Percentiles rank a stretch among this genome's conserved stretches.
Evolutionary conservation across 2,888 invertebrate genomes (phyloP).

Genomic region (Noctua janthe): DNA sequence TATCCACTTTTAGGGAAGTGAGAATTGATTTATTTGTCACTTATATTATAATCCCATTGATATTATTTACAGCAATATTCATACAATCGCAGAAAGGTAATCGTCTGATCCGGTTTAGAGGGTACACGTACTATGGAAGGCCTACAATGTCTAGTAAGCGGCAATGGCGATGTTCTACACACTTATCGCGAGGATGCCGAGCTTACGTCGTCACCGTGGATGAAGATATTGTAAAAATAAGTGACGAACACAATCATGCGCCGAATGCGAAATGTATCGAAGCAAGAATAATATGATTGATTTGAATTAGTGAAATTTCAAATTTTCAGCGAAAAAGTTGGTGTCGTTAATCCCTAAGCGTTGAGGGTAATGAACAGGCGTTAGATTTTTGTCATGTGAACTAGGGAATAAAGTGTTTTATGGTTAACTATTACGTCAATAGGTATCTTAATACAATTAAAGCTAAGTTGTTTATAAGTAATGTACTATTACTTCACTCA

Average conservation of each 20-base stretch:
- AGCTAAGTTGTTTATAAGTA: neutral
- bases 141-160: conserved; percentile 59
- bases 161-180: conserved; percentile 80
- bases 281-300: neutral
- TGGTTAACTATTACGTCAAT: neutral
- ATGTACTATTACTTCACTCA: too few species aligned
- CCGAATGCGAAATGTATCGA: neutral
- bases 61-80: conserved; percentile 45
- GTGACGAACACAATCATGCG: conserved; percentile 48
- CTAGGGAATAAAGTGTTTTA: neutral
- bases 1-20: too few species aligned
- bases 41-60: neutral
- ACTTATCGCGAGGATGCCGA: conserved; percentile 70
- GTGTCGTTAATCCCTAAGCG: neutral
- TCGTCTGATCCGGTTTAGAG: conserved; percentile 67
- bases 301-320: too few species aligned
- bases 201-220: conserved; percentile 70
- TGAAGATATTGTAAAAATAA: conserved; percentile 61
- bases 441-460: neutral
- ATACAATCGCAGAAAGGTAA: conserved; percentile 66
- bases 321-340: too few species aligned
- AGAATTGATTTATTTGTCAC: too few species aligned
- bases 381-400: neutral
- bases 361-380: neutral
- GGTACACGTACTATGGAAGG: conserved; percentile 71